Percentiles rank a stretch among this genome's conserved stretches.
phyloP scores from a whole-genome alignment of 2,113 vertebrate genomes.

The Mesoclemmys tuberculata region DNA sequence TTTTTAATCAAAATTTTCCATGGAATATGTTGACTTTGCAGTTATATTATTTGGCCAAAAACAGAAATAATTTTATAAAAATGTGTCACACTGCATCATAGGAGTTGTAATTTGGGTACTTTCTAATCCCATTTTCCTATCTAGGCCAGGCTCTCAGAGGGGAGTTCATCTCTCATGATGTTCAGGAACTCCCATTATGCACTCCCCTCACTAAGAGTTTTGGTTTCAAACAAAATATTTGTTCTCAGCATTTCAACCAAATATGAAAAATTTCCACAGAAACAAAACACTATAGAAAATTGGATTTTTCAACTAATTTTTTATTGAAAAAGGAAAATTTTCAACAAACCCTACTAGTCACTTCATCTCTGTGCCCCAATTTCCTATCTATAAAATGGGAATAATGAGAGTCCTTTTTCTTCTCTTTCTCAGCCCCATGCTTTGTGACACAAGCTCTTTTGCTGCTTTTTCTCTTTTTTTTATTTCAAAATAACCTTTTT shows the following conservation, averaged over 20 bases:
- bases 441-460: neutral
- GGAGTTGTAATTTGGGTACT: no score
- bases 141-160: no score
- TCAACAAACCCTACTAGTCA: neutral
- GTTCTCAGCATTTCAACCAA: neutral
- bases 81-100: neutral
- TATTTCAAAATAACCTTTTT: no score
- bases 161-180: no score
- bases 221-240: neutral
- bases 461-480: no score
- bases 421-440: neutral
- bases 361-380: neutral
- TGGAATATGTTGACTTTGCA: neutral
- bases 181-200: no score
- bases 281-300: neutral
- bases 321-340: neutral
- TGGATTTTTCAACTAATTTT: accelerated
- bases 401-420: neutral
- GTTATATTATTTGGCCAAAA: neutral
- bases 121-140: no score
- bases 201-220: no score
- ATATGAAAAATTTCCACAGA: neutral
- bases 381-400: neutral
- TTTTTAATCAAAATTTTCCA: neutral
- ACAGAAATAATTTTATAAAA: neutral